Base-by-base conservation (phyloP, 2,797 vertebrate genomes). In the Sebastes kiyomatsui region DNA sequence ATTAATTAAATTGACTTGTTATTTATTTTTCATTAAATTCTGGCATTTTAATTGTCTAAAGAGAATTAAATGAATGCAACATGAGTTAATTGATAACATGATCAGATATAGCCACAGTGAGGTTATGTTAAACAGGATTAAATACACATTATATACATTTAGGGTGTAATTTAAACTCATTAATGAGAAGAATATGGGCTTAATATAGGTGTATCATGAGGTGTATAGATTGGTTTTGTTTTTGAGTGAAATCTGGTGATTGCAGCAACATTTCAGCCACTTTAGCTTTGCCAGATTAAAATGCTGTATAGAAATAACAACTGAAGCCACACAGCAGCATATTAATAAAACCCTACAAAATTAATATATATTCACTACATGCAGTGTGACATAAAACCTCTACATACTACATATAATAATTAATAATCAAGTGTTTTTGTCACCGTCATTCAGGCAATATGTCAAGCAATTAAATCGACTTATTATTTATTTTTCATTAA, bases 211-310 rank as follows among this genome's bases (percentile, higher is more conserved):
- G 38, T 13, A 10, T 13, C 2, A 11, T 35, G 33, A 35, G 3
- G 13, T 67, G 11, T 58, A 13, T 1, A 1, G 5, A 1, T 2
- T 25, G 9, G 1, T 54, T 80, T 70, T 46, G n/a, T 60, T 82
- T 80, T 78, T 14, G 22, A 30, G 54, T 52, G 7, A 70, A 10
- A 66, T 3, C 28, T 16, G 4, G 1, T 13, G 32, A 35, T 42
- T 67, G 7, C 5, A 4, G 16, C 4, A 3, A 61, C 10, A 20
- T 61, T 23, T 11, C 4, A 55, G 2, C 22, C 1, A 2, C 25
- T 38, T 77, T 4, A 23, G 6, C 1, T 64, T 67, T 88, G 90
- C 90, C 90, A 6, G 86, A 80, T 18, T 75, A 82, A 87, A 92
- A 91, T 67, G 3, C 0, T 23, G 0, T 1, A 1, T 6, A 0